Conservation (phyloP, 2,113 vertebrate species). For the Hippolais icterina region DNA sequence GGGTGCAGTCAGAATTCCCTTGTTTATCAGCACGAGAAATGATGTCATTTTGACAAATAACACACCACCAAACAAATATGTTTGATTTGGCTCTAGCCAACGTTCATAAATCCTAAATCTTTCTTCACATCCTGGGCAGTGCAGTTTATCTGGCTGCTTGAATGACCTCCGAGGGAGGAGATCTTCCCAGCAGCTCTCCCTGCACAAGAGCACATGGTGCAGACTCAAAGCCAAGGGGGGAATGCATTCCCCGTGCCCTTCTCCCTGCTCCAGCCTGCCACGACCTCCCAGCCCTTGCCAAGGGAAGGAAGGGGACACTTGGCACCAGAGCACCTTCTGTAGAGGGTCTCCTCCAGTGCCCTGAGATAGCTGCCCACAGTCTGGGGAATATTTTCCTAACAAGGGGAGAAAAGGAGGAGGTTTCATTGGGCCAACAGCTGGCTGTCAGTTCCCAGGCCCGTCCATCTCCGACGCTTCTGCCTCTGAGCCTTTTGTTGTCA, state of each 20-base stretch:
- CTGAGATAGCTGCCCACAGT: background rate
- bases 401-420: background rate
- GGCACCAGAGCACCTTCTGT: background rate
- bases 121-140: slow-evolving; percentile 55
- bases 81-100: slow-evolving; percentile 32
- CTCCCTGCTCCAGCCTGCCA: background rate
- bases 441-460: background rate
- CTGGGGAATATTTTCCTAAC: background rate
- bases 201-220: background rate
- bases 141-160: slow-evolving; percentile 40
- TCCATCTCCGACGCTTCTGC: background rate
- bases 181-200: slow-evolving; percentile 47
- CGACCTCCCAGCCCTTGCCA: background rate
- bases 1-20: slow-evolving; percentile 45
- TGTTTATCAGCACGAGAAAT: slow-evolving; percentile 47
- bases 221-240: background rate
- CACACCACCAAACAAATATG: slow-evolving; percentile 58
- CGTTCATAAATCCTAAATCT: slow-evolving; percentile 57
- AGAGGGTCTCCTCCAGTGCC: background rate
- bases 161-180: slow-evolving; percentile 52
- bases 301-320: background rate
- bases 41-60: slow-evolving; percentile 64
- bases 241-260: background rate
- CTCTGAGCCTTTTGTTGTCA: slow-evolving; percentile 1
- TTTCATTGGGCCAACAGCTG: background rate